Evolutionary conservation across 1,140 invertebrate species (phyloP).

Genomic region (Saxidomus purpurata): DNA sequence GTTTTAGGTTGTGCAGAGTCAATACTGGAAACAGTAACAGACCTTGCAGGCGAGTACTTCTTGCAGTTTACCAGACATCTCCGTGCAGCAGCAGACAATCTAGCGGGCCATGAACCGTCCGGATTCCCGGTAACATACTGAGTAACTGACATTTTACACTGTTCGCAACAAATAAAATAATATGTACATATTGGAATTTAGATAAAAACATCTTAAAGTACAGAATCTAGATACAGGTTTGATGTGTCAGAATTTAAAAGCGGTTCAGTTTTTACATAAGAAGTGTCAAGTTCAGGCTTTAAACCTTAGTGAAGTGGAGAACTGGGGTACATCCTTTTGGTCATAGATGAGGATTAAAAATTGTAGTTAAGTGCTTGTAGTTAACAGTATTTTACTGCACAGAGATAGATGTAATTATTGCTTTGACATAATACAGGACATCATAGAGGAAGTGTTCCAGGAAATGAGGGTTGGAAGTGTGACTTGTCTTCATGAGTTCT

Average conservation of each 20-base stretch:
- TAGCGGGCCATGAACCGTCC: slow-evolving; percentile 82
- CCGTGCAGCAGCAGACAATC: slow-evolving; percentile 87
- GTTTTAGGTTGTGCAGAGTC: slow-evolving; percentile 87
- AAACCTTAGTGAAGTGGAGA: too few relatives aligned
- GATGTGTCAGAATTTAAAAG: too few relatives aligned
- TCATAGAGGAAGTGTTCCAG: slow-evolving; percentile 88
- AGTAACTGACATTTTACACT: too few relatives aligned
- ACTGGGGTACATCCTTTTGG: too few relatives aligned
- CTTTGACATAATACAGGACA: slow-evolving; percentile 85
- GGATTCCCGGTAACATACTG: slow-evolving; percentile 87
- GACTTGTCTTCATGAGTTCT: slow-evolving; percentile 87
- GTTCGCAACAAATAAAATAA: too few relatives aligned
- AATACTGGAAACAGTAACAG: slow-evolving; percentile 88
- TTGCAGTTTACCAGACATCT: slow-evolving; percentile 87
- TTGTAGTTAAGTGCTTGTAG: background rate
- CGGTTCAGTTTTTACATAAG: too few relatives aligned
- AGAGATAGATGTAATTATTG: background rate
- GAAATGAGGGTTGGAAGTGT: slow-evolving; percentile 88
- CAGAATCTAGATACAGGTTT: too few relatives aligned
- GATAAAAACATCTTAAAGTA: too few relatives aligned
- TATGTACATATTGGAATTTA: too few relatives aligned
- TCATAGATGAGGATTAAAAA: too few relatives aligned
- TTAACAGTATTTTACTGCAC: background rate
- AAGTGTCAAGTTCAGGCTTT: too few relatives aligned
- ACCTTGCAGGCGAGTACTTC: slow-evolving; percentile 88